Base-by-base conservation (phyloP, 2,797 vertebrate species). In the Trachops cirrhosus region DNA sequence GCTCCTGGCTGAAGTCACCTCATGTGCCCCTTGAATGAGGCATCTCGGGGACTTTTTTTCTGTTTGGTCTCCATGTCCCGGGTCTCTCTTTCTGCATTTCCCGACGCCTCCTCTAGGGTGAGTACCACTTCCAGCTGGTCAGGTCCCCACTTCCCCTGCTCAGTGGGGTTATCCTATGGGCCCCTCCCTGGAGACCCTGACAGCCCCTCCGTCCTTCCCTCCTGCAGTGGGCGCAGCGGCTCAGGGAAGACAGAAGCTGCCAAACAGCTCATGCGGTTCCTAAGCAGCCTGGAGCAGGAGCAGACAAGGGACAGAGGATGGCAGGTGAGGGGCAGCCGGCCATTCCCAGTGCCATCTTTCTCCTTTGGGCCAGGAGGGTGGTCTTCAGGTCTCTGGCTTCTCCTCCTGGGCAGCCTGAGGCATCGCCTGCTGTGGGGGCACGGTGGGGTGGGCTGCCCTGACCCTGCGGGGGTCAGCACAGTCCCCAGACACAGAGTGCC, bases 181-280 rank as follows among this genome's bases (percentile, higher is more conserved):
- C 32, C 24, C 9, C 64, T 19, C 29, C 4, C 78, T 29, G 34
- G 79, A 32, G 34, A 78, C 73, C 86, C 59, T 85, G 46, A 37
- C 2, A 22, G 18, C 82, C 52, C 19, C 44, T 88, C 87, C 41
- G 48, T 64, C 44, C 64, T 82, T 90, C 89, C 37, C 48, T 74
- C 48, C 64, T 78, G 16, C 97, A 99, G 99, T 97, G 99, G 99
- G 18, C 99, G 99, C 98, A 99, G 99, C 68, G 99, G 99, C 87
- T 99, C 99, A 75, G 99, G 99, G 48, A 99, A 99, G 98, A 99
- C 99, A 6, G 99, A 99, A 97, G 98, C 99, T 67, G 98, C 99
- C 93, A 99, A 98, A 98, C 98, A 99, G 96, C 98, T 99, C 0
- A 94, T 99, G 68, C 98, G 98, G 74, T 99, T 99, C 96, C 98